Evolutionary conservation across 2,797 vertebrate genomes (phyloP).

Genomic region (Thamnophis elegans): DNA sequence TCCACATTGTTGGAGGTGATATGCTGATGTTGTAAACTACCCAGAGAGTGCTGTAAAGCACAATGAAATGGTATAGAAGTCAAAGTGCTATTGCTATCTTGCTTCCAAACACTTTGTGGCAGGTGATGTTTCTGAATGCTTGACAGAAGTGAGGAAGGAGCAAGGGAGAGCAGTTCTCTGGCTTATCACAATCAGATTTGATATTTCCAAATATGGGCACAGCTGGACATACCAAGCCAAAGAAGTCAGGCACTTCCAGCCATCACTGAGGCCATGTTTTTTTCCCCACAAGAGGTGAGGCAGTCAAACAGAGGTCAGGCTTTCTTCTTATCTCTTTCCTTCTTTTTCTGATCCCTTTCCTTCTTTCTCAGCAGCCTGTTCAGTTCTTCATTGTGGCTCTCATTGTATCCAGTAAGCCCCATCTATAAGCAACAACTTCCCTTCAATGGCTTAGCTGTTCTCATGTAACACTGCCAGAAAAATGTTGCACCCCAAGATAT

Average conservation of each 20-base stretch:
- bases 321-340: neutral
- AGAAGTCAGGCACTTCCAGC: neutral
- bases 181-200: neutral
- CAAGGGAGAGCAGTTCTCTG: neutral
- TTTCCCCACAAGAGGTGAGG: neutral
- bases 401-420: neutral
- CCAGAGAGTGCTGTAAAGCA: too few relatives aligned
- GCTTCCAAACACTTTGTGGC: neutral
- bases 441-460: neutral
- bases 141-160: neutral
- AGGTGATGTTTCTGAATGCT: neutral
- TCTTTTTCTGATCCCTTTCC: neutral
- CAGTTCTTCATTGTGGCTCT: neutral
- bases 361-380: neutral
- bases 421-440: neutral
- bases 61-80: too few relatives aligned
- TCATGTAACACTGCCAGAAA: neutral
- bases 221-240: neutral
- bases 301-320: neutral
- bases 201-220: neutral
- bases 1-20: too few relatives aligned
- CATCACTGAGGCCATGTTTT: neutral
- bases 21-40: too few relatives aligned
- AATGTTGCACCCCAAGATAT: neutral
- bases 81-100: neutral